Percentiles rank a stretch among this genome's conserved stretches.
phyloP scores from a whole-genome alignment of 2,888 invertebrate species.

The Microplitis manilae region DNA sequence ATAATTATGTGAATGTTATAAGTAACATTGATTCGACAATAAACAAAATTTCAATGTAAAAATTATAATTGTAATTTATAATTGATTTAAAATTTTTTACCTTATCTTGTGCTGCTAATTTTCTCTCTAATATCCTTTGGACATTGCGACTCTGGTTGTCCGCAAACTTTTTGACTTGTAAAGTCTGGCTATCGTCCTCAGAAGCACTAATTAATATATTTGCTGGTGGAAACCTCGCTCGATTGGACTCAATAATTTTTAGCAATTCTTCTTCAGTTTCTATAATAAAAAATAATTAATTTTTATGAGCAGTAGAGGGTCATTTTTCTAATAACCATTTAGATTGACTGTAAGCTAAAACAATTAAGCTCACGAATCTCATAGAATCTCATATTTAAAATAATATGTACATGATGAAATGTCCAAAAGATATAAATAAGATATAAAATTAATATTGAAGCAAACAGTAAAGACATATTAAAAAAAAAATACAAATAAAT shows the following conservation, averaged over 20 bases:
- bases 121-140: background rate
- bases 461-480: too few relatives aligned
- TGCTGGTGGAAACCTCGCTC: background rate
- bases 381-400: too few relatives aligned
- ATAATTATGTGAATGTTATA: too few relatives aligned
- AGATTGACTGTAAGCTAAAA: too few relatives aligned
- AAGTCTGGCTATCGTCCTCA: background rate
- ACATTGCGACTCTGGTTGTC: background rate
- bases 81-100: background rate
- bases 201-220: background rate
- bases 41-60: too few relatives aligned
- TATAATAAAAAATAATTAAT: background rate
- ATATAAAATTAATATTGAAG: too few relatives aligned
- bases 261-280: background rate
- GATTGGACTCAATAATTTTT: background rate
- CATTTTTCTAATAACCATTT: background rate
- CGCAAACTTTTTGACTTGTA: background rate
- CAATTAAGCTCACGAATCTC: too few relatives aligned
- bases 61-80: too few relatives aligned
- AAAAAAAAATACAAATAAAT: too few relatives aligned
- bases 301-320: background rate
- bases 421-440: too few relatives aligned
- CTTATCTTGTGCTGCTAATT: background rate
- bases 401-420: too few relatives aligned
- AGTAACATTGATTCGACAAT: too few relatives aligned